Evolutionary conservation across 2,113 vertebrate genomes (phyloP).

Genomic region (Corythaixoides concolor): DNA sequence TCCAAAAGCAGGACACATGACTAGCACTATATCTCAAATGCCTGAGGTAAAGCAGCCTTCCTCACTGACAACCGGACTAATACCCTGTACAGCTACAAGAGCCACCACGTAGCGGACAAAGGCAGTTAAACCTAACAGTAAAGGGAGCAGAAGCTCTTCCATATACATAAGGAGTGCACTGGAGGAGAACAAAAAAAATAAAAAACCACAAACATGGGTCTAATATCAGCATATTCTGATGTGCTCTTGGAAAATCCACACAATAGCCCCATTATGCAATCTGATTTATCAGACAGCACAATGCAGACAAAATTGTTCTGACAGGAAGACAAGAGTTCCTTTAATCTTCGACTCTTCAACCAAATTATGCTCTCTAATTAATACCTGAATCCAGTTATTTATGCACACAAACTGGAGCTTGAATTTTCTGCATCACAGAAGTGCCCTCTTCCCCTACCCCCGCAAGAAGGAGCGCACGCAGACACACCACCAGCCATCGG

Average conservation of each 20-base stretch:
- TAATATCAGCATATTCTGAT: not conserved
- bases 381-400: not conserved
- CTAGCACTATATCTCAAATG: not conserved
- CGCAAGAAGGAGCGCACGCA: not conserved
- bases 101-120: not conserved
- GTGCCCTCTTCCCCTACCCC: not conserved
- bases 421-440: not conserved
- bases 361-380: slow-evolving; percentile 19
- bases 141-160: not conserved
- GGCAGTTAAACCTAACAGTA: not conserved
- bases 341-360: not conserved
- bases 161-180: not conserved
- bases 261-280: not conserved
- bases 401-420: not conserved
- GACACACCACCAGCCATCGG: not conserved
- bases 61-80: not conserved
- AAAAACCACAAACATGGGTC: not conserved
- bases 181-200: not conserved
- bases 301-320: not conserved
- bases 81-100: not conserved
- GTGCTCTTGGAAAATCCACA: not conserved
- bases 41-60: not conserved
- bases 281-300: not conserved
- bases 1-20: not conserved
- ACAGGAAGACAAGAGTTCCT: not conserved